These are phyloP conservation scores for Gallirallus australis DNA, from an alignment of 2,797 vertebrate genomes.

Conservation along the genomic window DNA sequence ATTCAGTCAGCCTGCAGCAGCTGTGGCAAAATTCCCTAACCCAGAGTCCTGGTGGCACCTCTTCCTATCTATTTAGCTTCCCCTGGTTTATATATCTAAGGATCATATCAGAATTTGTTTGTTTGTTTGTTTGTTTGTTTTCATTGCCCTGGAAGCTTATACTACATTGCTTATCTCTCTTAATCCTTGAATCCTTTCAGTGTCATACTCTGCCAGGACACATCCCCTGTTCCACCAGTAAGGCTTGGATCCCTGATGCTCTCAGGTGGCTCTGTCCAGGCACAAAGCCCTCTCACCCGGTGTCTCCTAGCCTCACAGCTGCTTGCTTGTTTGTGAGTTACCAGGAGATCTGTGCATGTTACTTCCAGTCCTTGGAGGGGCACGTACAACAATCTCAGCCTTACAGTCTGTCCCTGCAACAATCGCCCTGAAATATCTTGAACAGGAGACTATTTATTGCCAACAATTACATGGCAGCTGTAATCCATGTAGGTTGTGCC, in stretches of 20 bases:
- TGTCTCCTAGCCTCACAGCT: not conserved
- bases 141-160: not conserved
- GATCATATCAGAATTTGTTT: not conserved
- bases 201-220: not conserved
- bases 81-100: not conserved
- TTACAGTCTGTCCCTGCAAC: not conserved
- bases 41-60: not conserved
- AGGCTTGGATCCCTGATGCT: not conserved
- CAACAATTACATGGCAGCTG: not conserved
- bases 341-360: not conserved
- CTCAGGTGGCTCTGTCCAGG: not conserved
- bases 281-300: not conserved
- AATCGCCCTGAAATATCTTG: not conserved
- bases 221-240: not conserved
- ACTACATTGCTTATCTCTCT: not conserved
- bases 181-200: not conserved
- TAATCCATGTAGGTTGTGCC: not conserved
- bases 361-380: not conserved
- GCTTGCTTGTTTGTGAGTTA: not conserved
- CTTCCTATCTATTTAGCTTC: not conserved
- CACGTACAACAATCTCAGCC: not conserved
- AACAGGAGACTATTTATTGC: not conserved
- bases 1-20: not conserved
- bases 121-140: not conserved
- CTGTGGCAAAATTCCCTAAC: not conserved